Percentiles rank a stretch among this genome's conserved stretches.
phyloP scores from a whole-genome alignment of 2,888 invertebrate genomes.

The Dynastes maya region DNA sequence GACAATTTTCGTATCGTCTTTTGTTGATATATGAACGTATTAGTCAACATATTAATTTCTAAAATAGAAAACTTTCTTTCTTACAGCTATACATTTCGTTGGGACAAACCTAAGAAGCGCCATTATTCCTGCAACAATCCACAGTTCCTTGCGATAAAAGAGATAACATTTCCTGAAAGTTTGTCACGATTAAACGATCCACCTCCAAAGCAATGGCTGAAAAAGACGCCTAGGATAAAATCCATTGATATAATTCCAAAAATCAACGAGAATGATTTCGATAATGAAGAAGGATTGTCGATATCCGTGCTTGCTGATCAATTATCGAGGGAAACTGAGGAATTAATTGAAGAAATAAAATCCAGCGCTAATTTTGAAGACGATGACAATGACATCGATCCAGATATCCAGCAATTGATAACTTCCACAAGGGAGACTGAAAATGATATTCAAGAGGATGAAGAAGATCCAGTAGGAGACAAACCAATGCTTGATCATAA shows the following conservation, averaged over 20 bases:
- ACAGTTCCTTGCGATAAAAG: constrained; percentile 60
- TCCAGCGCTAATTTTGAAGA: constrained; percentile 47
- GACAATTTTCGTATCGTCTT: constrained; percentile 1
- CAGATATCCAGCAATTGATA: constrained; percentile 61
- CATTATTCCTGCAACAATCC: constrained; percentile 49
- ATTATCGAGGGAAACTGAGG: constrained; percentile 50
- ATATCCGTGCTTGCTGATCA: constrained; percentile 51
- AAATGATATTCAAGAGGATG: background rate
- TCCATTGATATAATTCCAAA: constrained; percentile 56
- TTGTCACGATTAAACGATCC: constrained; percentile 62
- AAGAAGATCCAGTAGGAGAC: constrained; percentile 41
- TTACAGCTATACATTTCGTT: constrained; percentile 55
- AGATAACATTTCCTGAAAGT: constrained; percentile 62
- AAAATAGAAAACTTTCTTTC: background rate
- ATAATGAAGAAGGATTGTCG: constrained; percentile 51
- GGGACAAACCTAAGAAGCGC: constrained; percentile 51
- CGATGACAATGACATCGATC: constrained; percentile 60
- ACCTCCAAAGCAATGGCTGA: constrained; percentile 65
- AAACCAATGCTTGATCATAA: background rate
- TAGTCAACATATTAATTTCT: background rate
- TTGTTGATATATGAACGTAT: background rate
- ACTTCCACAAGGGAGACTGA: constrained; percentile 24
- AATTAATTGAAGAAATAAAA: constrained; percentile 54
- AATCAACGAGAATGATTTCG: constrained; percentile 18
- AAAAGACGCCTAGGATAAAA: constrained; percentile 64